phyloP scores from a whole-genome alignment of 2,888 invertebrate genomes.

The Leptodirus hochenwartii region DNA sequence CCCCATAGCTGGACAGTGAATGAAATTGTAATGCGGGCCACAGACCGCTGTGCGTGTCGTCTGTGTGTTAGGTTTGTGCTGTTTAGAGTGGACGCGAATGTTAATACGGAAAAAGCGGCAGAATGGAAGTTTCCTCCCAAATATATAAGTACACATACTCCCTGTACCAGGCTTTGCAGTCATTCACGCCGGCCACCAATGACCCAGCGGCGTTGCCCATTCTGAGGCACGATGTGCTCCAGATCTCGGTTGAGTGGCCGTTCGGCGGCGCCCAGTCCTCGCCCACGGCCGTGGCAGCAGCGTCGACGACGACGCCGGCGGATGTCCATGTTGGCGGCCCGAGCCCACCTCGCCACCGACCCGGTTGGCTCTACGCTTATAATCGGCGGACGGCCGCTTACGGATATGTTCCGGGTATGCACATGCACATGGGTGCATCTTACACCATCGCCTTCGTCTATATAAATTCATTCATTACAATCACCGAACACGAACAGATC shows the following conservation, averaged over 20 bases:
- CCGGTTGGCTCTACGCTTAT: constrained; percentile 26
- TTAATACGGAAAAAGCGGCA: too few species aligned
- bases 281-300: too few species aligned
- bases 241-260: constrained; percentile 23
- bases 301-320: constrained; percentile 10
- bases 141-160: too few species aligned
- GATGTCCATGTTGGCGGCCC: too few species aligned
- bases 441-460: background rate
- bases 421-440: too few species aligned
- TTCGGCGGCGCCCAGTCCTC: constrained; percentile 18
- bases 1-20: too few species aligned
- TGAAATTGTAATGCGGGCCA: too few species aligned
- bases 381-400: constrained; percentile 24
- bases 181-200: constrained; percentile 21
- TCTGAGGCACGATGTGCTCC: constrained; percentile 27
- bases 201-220: constrained; percentile 21
- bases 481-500: too few species aligned
- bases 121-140: too few species aligned
- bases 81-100: too few species aligned
- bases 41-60: too few species aligned
- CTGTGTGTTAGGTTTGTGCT: too few species aligned
- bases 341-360: constrained; percentile 20
- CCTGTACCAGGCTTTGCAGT: constrained; percentile 26
- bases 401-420: constrained; percentile 28
- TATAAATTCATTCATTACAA: constrained; percentile 3